Evolutionary conservation across 2,888 invertebrate genomes (phyloP).

Genomic region (Linyphia triangularis): DNA sequence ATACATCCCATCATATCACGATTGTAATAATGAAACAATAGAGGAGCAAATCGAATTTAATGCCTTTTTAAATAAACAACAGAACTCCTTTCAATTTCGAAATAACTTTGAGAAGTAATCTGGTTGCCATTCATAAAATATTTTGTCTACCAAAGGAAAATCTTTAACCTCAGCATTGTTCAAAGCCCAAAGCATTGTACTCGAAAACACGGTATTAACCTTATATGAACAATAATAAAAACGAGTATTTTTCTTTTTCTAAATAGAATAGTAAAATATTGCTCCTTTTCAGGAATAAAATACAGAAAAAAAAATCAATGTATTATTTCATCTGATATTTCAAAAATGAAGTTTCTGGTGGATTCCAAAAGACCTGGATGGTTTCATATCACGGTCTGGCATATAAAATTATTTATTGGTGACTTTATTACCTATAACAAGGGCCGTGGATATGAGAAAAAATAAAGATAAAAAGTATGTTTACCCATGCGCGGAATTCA

Average conservation of each 20-base stretch:
- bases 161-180: no score
- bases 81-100: no score
- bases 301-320: not conserved
- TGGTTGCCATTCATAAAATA: no score
- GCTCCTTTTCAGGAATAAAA: not conserved
- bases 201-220: not conserved
- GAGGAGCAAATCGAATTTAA: no score
- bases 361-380: not conserved
- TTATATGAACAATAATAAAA: not conserved
- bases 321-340: not conserved
- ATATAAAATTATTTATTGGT: slow-evolving; percentile 27
- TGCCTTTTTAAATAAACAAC: no score
- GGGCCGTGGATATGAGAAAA: slow-evolving; percentile 34
- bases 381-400: slow-evolving; percentile 26
- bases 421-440: slow-evolving; percentile 42
- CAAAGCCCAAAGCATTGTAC: no score
- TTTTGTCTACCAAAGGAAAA: no score
- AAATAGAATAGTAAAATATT: not conserved
- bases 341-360: not conserved
- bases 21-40: no score
- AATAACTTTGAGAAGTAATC: no score
- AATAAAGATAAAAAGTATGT: slow-evolving; percentile 41
- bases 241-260: not conserved
- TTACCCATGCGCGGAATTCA: slow-evolving; percentile 27
- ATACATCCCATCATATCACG: no score